A percentile compares a stretch with the other conserved stretches of the same genome.
Conservation (phyloP, 2,113 vertebrate genomes). For the Pseudonaja textilis region DNA sequence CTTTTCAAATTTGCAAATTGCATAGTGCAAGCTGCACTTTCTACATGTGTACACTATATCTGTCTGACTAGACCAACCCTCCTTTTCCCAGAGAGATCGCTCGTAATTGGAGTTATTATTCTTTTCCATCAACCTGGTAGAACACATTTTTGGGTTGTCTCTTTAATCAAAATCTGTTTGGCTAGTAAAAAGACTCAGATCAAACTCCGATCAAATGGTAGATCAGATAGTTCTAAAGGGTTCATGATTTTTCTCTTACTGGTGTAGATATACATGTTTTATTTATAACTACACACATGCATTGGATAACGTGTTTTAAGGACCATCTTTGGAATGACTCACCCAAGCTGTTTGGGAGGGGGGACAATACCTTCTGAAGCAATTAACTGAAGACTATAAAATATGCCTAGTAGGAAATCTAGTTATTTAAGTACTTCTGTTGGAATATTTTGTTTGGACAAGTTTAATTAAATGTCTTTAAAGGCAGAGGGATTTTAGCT, state of each 20-base stretch:
- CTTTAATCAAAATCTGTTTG: not conserved
- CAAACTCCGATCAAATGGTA: not conserved
- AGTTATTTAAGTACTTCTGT: constrained; percentile 1
- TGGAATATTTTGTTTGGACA: not conserved
- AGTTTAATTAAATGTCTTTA: not conserved
- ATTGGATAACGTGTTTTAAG: not conserved
- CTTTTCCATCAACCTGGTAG: not conserved
- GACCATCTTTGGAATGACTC: not conserved
- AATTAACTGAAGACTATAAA: not conserved
- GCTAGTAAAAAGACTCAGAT: not conserved
- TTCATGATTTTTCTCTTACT: not conserved
- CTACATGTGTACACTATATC: not conserved
- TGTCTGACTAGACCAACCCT: not conserved
- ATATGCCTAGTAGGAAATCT: not conserved
- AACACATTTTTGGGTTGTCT: not conserved
- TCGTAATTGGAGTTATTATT: not conserved
- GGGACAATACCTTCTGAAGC: not conserved
- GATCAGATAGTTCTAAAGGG: not conserved
- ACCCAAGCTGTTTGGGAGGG: not conserved
- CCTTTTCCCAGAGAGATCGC: not conserved
- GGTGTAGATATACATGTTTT: not conserved
- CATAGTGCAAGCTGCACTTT: not conserved
- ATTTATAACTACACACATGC: not conserved
- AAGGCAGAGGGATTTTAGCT: not conserved
- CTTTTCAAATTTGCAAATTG: not conserved